Percentiles rank a stretch among this genome's conserved stretches.
Evolutionary conservation across 2,113 vertebrate genomes (phyloP).

Genomic region (Mohoua ochrocephala): DNA sequence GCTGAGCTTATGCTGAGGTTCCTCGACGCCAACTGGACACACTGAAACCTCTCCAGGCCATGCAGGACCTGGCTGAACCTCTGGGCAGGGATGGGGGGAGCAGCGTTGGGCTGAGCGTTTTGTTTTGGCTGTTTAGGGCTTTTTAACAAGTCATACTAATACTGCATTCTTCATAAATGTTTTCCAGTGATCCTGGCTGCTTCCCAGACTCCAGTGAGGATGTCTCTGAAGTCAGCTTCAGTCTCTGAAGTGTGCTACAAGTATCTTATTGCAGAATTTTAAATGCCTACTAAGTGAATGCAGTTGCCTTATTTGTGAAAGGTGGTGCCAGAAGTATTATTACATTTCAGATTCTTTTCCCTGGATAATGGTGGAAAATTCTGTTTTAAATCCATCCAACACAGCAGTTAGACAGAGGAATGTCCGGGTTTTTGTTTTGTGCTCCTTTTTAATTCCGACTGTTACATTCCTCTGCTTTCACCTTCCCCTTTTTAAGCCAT

Average conservation of each 20-base stretch:
- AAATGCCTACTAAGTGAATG: slow-evolving; percentile 60
- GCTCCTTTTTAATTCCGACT: not conserved
- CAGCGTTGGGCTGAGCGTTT: not conserved
- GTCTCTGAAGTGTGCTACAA: slow-evolving; percentile 59
- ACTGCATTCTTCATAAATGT: slow-evolving; percentile 21
- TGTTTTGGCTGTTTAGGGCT: not conserved
- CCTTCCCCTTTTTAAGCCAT: not conserved
- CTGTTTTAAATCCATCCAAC: slow-evolving; percentile 58
- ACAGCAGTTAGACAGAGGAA: slow-evolving; percentile 32
- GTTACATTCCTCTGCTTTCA: not conserved
- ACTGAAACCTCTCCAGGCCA: not conserved
- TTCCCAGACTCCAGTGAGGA: slow-evolving; percentile 47
- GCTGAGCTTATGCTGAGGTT: not conserved
- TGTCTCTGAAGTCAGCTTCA: slow-evolving; percentile 64
- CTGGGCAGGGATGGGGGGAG: not conserved
- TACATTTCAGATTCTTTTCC: slow-evolving; percentile 67
- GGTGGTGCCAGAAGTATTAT: slow-evolving; percentile 73
- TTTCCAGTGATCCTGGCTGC: slow-evolving; percentile 45
- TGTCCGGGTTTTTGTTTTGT: not conserved
- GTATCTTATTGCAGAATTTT: slow-evolving; percentile 67
- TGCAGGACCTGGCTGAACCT: not conserved
- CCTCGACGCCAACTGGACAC: accelerated
- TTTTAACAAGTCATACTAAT: slow-evolving; percentile 52
- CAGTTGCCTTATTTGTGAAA: slow-evolving; percentile 61
- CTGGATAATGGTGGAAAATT: slow-evolving; percentile 57